Evolutionary conservation across 1,140 invertebrate genomes (phyloP), one percentile per base, ranked within the genome.

Genomic region (Psilanteris sp.): DNA sequence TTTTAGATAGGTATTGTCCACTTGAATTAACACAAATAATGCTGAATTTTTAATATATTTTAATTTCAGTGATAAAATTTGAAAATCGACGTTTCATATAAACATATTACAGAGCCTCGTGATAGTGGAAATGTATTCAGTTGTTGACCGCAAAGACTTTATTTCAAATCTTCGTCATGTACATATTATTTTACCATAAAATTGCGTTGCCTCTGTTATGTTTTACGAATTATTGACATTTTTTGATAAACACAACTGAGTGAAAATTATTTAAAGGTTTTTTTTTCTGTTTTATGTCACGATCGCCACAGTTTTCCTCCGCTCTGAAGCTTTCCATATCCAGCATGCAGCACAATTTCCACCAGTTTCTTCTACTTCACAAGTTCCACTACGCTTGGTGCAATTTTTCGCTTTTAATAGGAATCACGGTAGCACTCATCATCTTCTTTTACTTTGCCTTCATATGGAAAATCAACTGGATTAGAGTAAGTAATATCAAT

Each of bases 391-490:
- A 57, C 32, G 50, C 55, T 1, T 54, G 44, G 36, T 29, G 7
- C 9, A 24, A 71, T 11, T 61, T 71, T 46, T 46, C 44, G 20
- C 15, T 61, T 54, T 46, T 54, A 7, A 52, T 59, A 8, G 22
- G 66, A n/a, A 39, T 52, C 11, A 29, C 64, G 0, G 43, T 55
- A 7, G 16, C 73, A 7, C 32, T 81, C 8, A 57, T 54, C 22
- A 61, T 72, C 22, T 32, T 80, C 22, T 52, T 79, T 48, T 84
- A 83, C 48, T 48, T 79, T 11, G 61, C 55, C n/a, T 84, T 84
- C 57, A 78, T 86, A 44, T 83, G 79, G 74, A 85, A 84, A 54
- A 79, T 86, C 29, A 85, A 84, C 62, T 86, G 80, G 81, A 76
- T 85, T 36, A 78, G 57, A 61, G 85, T 87, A 43, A 86, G 83